Evolutionary conservation across 2,888 invertebrate species (phyloP).

Genomic region (Xanthostigma xanthostigma): DNA sequence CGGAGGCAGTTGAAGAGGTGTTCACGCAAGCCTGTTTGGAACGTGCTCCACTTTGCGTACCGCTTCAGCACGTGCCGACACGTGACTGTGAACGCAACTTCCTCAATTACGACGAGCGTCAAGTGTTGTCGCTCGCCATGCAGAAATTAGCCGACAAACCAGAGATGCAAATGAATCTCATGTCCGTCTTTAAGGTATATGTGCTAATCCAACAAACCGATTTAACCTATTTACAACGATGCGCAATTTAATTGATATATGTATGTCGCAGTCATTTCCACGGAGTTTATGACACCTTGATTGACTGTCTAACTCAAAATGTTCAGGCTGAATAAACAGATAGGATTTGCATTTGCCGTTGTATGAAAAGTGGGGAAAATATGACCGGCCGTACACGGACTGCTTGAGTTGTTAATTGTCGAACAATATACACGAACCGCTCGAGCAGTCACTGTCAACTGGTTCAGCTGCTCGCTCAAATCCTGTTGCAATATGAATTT

Average conservation of each 20-base stretch:
- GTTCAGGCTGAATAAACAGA: too few species aligned
- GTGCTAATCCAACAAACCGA: not conserved
- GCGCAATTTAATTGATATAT: constrained; percentile 5
- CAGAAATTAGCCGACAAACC: constrained; percentile 50
- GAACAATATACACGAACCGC: too few species aligned
- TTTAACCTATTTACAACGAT: not conserved
- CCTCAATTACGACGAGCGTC: constrained; percentile 60
- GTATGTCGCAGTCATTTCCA: not conserved
- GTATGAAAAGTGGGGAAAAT: too few species aligned
- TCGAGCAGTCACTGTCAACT: too few species aligned
- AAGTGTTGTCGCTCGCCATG: constrained; percentile 44
- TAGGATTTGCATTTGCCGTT: too few species aligned
- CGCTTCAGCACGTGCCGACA: constrained; percentile 54
- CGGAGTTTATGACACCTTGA: too few species aligned
- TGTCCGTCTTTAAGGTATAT: constrained; percentile 46
- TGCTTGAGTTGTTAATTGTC: too few species aligned
- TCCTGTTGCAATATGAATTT: too few species aligned
- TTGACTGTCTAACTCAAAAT: not conserved
- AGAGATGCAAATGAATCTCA: constrained; percentile 51
- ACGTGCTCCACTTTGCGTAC: constrained; percentile 50
- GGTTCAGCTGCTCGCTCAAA: too few species aligned
- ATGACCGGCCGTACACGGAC: too few species aligned
- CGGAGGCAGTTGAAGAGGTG: constrained; percentile 50
- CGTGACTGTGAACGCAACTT: constrained; percentile 45
- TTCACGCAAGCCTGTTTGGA: constrained; percentile 48